A percentile compares a stretch with the other conserved stretches of the same genome.
Evolutionary conservation across 2,113 vertebrate genomes (phyloP).

Genomic region (Heterochromis multidens): DNA sequence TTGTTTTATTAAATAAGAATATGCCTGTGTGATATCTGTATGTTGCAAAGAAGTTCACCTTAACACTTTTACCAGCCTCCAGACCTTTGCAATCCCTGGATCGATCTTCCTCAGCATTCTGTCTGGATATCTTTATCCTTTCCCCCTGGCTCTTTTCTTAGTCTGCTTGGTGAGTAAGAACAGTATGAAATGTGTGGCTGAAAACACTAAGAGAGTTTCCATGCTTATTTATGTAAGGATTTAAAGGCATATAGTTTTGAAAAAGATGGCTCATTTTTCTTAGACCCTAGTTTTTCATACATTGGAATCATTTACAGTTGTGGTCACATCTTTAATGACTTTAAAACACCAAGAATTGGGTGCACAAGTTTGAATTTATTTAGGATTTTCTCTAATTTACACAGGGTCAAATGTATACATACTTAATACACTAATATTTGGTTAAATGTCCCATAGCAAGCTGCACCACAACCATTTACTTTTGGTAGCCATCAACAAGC

Average conservation of each 20-base stretch:
- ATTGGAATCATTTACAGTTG: background rate
- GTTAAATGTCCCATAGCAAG: background rate
- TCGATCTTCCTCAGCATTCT: slow-evolving; percentile 99
- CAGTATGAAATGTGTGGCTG: background rate
- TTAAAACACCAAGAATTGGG: fast-evolving
- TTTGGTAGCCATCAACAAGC: background rate
- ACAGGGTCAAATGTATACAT: too few relatives aligned
- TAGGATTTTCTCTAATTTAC: too few relatives aligned
- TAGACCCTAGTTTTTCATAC: background rate
- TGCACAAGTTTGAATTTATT: too few relatives aligned
- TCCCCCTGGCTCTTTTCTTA: slow-evolving; percentile 93
- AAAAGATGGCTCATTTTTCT: background rate
- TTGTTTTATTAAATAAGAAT: too few relatives aligned
- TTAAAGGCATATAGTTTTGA: background rate
- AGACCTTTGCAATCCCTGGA: slow-evolving; percentile 97
- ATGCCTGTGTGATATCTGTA: background rate
- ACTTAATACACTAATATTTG: background rate
- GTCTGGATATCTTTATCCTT: slow-evolving; percentile 98
- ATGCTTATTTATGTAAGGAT: background rate
- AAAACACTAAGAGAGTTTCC: background rate
- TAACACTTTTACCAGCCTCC: slow-evolving; percentile 84
- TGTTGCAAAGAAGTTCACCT: slow-evolving; percentile 58
- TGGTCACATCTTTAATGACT: background rate
- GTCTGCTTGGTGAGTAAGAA: slow-evolving; percentile 92
- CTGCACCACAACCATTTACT: background rate